phyloP scores from a whole-genome alignment of 92 coral and sea anemone species.

The Virgularia gustaviana region DNA sequence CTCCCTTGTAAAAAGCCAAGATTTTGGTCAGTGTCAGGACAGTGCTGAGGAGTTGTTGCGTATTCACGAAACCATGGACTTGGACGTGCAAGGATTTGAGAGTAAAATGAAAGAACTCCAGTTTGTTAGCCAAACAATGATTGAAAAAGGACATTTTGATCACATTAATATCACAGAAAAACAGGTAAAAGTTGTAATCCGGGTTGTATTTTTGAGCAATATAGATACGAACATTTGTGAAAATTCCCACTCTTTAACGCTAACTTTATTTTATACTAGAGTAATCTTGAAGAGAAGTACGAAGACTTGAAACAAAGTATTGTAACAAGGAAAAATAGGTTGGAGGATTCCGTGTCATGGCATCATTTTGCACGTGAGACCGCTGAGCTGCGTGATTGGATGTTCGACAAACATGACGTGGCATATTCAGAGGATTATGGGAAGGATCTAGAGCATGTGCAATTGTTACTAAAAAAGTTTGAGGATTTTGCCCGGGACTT shows the following conservation, averaged over 20 bases:
- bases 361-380: constrained; percentile 78
- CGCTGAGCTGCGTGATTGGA: constrained; percentile 93
- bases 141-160: constrained; percentile 59
- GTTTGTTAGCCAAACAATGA: constrained; percentile 52
- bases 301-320: constrained; percentile 18
- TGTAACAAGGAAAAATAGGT: constrained; percentile 56
- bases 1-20: constrained; percentile 74
- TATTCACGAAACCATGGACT: constrained; percentile 74
- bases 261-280: no score
- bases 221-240: not conserved
- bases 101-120: constrained; percentile 59
- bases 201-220: not conserved
- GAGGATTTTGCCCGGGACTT: constrained; percentile 95
- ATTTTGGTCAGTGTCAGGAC: constrained; percentile 86
- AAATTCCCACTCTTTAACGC: no score
- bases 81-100: constrained; percentile 69
- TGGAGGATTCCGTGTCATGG: constrained; percentile 70
- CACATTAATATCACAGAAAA: constrained; percentile 57
- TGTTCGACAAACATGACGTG: constrained; percentile 70
- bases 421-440: constrained; percentile 91
- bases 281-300: constrained; percentile 16
- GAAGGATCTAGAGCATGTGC: constrained; percentile 93
- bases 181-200: constrained; percentile 46
- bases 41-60: constrained; percentile 82
- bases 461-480: constrained; percentile 81